Evolutionary conservation across 2,797 vertebrate species (phyloP).

Genomic region (Xerus rutilus): DNA sequence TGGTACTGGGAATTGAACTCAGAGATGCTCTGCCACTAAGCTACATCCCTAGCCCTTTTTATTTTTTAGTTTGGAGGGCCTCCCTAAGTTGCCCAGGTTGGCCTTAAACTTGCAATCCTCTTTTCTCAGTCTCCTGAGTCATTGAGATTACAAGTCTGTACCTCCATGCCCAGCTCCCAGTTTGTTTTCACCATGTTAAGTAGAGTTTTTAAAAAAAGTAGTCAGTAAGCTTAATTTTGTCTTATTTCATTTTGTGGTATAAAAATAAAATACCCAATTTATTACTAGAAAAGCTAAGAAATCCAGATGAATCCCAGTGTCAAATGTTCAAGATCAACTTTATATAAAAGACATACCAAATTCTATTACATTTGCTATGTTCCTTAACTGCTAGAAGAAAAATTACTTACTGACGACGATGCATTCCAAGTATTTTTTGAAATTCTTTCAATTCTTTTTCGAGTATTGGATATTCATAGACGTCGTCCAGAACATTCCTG

Average conservation of each 20-base stretch:
- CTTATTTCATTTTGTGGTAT: conserved; percentile 26
- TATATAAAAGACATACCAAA: not conserved
- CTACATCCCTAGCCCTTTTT: too few species aligned
- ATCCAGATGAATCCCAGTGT: conserved; percentile 27
- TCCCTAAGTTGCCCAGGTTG: too few species aligned
- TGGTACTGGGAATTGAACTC: too few species aligned
- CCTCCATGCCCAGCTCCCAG: too few species aligned
- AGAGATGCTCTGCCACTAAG: too few species aligned
- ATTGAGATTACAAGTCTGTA: too few species aligned
- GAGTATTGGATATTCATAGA: conserved; percentile 95
- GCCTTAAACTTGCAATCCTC: too few species aligned
- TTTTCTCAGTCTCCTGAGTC: too few species aligned
- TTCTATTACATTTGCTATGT: not conserved
- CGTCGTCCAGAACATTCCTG: conserved; percentile 95
- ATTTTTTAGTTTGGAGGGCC: too few species aligned
- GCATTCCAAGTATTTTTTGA: conserved; percentile 95
- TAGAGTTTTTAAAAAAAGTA: not conserved
- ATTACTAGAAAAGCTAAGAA: conserved; percentile 17
- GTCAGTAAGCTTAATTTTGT: not conserved
- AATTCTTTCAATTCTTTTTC: conserved; percentile 96
- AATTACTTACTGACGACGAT: conserved; percentile 95
- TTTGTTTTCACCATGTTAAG: not conserved
- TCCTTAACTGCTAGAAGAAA: not conserved
- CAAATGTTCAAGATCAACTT: not conserved
- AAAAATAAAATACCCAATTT: conserved; percentile 34